These are phyloP conservation scores for Eunapius fragilis DNA, from an alignment of 37 sponge, comb jelly and placozoan genomes.

Conservation along the genomic window DNA sequence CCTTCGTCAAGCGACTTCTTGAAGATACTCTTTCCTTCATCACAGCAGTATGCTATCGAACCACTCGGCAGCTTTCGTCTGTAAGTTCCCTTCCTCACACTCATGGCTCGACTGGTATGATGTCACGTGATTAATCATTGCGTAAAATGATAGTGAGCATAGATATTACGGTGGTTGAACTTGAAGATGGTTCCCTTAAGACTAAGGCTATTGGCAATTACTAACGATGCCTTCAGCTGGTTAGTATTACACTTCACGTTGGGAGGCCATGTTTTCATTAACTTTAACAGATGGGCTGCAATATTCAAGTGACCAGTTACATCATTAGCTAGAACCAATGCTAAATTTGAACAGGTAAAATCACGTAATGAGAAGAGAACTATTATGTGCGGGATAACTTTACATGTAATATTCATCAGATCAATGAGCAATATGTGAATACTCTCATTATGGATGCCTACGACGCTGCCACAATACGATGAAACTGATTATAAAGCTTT, in stretches of 20 bases:
- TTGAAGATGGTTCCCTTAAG: too few species aligned
- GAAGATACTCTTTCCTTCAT: slow-evolving; percentile 9
- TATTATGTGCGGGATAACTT: neutral
- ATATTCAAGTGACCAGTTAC: too few species aligned
- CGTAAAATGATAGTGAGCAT: too few species aligned
- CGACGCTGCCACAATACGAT: neutral
- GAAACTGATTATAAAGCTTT: neutral
- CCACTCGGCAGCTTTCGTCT: neutral
- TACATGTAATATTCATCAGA: neutral
- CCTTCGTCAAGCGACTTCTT: slow-evolving; percentile 24
- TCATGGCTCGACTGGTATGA: neutral
- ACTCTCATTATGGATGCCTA: neutral
- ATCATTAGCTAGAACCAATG: too few species aligned
- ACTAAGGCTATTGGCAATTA: too few species aligned
- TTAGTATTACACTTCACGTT: too few species aligned
- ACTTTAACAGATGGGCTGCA: too few species aligned
- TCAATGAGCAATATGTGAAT: neutral
- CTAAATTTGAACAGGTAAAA: too few species aligned
- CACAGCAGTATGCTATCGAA: neutral
- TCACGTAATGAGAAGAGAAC: neutral
- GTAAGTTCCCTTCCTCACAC: neutral
- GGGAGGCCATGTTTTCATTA: too few species aligned
- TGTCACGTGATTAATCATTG: neutral
- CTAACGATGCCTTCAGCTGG: too few species aligned
- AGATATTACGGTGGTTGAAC: too few species aligned